Evolutionary conservation across 2,888 invertebrate species (phyloP).

Genomic region (Drosophila infuscata): DNA sequence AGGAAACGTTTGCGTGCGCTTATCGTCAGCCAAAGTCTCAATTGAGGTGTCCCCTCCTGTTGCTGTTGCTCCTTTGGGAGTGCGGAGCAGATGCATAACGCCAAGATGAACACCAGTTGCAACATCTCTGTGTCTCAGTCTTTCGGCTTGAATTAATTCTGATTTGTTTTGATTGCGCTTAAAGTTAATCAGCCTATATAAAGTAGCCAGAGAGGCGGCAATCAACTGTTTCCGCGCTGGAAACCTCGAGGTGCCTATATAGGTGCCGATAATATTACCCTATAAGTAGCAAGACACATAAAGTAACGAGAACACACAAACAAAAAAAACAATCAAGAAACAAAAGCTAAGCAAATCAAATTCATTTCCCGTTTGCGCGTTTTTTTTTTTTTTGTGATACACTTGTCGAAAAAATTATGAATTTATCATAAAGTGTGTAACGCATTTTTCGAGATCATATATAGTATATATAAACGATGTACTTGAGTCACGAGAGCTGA

Average conservation of each 20-base stretch:
- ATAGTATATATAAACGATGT: neutral
- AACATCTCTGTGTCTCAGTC: constrained; percentile 25
- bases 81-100: constrained; percentile 13
- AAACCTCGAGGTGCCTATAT: constrained; percentile 23
- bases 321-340: neutral
- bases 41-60: neutral
- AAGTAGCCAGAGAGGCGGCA: constrained; percentile 18
- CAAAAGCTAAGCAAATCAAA: constrained; percentile 21
- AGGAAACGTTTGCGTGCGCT: constrained; percentile 82
- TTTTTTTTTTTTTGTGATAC: neutral
- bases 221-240: constrained; percentile 42
- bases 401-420: neutral
- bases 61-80: constrained; percentile 27
- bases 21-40: constrained; percentile 82
- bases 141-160: constrained; percentile 50
- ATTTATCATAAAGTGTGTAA: neutral
- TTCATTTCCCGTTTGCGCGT: constrained; percentile 3
- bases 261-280: constrained; percentile 28
- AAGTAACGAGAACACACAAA: constrained; percentile 7
- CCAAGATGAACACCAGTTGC: constrained; percentile 40
- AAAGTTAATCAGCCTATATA: constrained; percentile 60
- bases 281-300: constrained; percentile 47
- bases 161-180: constrained; percentile 64
- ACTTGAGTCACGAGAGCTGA: neutral
- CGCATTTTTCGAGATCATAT: neutral